Percentiles rank a stretch among this genome's conserved stretches.
Conservation (phyloP, 2,888 invertebrate species). For the Papilio demoleus region DNA sequence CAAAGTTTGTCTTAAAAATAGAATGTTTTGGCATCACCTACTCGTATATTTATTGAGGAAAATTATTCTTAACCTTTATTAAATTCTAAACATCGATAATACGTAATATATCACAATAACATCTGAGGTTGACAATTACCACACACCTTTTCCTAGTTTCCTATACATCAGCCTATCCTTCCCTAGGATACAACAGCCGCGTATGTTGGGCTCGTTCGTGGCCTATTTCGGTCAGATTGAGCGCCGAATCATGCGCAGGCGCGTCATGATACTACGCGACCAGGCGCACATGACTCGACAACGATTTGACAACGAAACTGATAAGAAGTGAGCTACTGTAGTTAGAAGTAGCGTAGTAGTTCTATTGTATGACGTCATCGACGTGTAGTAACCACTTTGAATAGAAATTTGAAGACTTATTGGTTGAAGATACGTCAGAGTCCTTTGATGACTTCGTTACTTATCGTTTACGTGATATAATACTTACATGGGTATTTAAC, state of each 20-base stretch:
- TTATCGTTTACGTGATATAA: not conserved
- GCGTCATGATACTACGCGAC: constrained; percentile 52
- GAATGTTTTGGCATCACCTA: no score
- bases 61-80: not conserved
- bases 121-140: not conserved
- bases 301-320: constrained; percentile 46
- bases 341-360: constrained; percentile 5
- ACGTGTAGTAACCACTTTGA: not conserved
- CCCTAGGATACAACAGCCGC: constrained; percentile 86
- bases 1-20: no score
- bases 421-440: not conserved
- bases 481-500: not conserved
- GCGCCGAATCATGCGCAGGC: constrained; percentile 51
- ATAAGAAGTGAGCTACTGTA: constrained; percentile 48
- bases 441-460: not conserved
- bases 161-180: not conserved
- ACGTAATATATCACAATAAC: not conserved
- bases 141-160: not conserved
- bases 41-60: no score
- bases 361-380: not conserved
- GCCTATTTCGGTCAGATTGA: constrained; percentile 73
- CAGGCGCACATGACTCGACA: constrained; percentile 47
- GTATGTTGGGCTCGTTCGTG: constrained; percentile 85
- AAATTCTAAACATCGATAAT: not conserved
- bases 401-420: not conserved